These are phyloP conservation scores for Ceyx melanurus DNA, from an alignment of 2,113 vertebrate genomes.

Conservation along the genomic window DNA sequence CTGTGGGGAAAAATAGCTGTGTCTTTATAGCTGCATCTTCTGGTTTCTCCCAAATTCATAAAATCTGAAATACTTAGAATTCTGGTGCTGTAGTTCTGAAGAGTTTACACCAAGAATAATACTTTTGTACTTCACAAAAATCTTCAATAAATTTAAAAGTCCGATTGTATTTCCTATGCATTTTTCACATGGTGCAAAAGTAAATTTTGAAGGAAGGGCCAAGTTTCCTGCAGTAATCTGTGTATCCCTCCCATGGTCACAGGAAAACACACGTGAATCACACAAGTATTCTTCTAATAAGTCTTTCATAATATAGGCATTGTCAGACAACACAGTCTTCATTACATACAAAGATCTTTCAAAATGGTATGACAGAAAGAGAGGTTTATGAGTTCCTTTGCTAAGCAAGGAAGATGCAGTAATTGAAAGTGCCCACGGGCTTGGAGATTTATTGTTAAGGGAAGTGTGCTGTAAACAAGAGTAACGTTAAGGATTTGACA, in stretches of 20 bases:
- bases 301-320: background rate
- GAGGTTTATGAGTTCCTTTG: constrained; percentile 47
- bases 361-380: background rate
- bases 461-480: constrained; percentile 54
- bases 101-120: background rate
- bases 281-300: background rate
- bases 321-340: background rate
- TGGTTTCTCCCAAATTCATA: background rate
- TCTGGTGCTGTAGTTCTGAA: background rate
- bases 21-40: background rate
- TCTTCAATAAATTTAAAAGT: background rate
- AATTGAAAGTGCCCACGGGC: constrained; percentile 66
- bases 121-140: background rate
- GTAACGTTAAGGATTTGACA: constrained; percentile 39
- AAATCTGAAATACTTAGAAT: background rate
- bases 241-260: background rate
- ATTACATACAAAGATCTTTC: background rate
- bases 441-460: constrained; percentile 56
- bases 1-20: background rate
- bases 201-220: background rate
- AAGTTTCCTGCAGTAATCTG: background rate
- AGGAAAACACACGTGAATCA: background rate
- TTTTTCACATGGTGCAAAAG: background rate
- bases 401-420: constrained; percentile 47
- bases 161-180: background rate